phyloP scores from a whole-genome alignment of 2,113 vertebrate genomes.

The Alouatta palliata region DNA sequence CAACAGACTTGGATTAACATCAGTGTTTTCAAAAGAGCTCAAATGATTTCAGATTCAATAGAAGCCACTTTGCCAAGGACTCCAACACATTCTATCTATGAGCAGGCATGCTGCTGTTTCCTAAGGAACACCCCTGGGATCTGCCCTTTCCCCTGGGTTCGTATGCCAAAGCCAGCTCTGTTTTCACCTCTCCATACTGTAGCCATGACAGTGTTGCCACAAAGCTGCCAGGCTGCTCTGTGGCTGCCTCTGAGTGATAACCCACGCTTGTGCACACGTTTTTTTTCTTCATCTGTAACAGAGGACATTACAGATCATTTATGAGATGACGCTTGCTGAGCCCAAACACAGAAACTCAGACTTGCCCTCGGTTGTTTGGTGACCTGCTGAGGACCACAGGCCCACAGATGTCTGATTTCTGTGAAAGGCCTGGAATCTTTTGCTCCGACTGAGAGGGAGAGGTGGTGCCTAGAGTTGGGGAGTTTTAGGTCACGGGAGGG shows the following conservation, averaged over 20 bases:
- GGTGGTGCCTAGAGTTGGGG: no score
- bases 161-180: neutral
- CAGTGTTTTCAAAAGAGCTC: conserved; percentile 23
- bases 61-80: neutral
- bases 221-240: neutral
- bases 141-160: neutral
- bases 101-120: neutral
- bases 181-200: neutral
- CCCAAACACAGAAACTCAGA: neutral
- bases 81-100: neutral
- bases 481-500: no score
- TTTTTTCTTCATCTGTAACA: neutral
- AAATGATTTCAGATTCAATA: neutral
- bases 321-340: neutral
- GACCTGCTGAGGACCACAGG: neutral
- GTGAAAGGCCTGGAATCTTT: neutral
- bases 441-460: neutral
- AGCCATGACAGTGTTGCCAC: neutral
- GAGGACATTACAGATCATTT: neutral
- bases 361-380: neutral
- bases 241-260: neutral
- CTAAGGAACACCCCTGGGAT: neutral
- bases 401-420: neutral
- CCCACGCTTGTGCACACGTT: rapidly evolving
- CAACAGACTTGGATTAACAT: conserved; percentile 44